Base-by-base conservation (phyloP, 2,113 vertebrate species). In the Chinchilla lanigera region DNA sequence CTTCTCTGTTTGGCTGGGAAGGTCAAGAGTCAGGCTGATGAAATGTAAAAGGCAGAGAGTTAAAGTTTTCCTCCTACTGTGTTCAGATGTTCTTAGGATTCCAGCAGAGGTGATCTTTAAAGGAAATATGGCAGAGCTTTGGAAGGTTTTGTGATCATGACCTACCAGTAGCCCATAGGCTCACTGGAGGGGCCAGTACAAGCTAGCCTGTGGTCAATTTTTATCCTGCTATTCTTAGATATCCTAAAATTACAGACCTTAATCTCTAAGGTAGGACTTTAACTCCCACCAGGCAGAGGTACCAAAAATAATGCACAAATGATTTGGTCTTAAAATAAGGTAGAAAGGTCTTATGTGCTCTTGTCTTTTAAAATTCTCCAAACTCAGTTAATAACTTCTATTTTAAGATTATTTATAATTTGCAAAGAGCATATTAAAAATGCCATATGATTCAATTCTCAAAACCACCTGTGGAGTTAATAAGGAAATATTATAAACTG, bases 181-280 rank as follows among this genome's bases (percentile, higher is more conserved):
- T 97, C 90, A 88, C 75, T 52, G 94, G 96, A 97, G 92, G 85
- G 77, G 87, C 92, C 89, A 90, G 85, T 96, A 89, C 50, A 52
- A 67, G 63, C 69, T 93, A 87, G 92, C 89, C 81, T 94, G 63
- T 83, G 85, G 94, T 95, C 97, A 97, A 65, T 85, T 97, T 96
- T 96, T 96, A 96, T 96, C 95, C 89, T 92, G 90, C 95, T 97
- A 95, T 97, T 97, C 94, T 97, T 97, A 97, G 95, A 97, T 80
- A 73, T 82, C 93, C 84, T 98, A 98, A 98, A 97, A 97, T 97
- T 97, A 94, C 63, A 86, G 67, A 83, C 65, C 88, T 97, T 97
- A 92, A 96, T 96, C 96, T 97, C 95, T 63, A 87, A 95, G 88
- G 71, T 97, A 95, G 90, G 80, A 95, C 63, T 90, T 94, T 96